phyloP scores from a whole-genome alignment of 1,140 invertebrate species.

The Eumeta japonica region DNA sequence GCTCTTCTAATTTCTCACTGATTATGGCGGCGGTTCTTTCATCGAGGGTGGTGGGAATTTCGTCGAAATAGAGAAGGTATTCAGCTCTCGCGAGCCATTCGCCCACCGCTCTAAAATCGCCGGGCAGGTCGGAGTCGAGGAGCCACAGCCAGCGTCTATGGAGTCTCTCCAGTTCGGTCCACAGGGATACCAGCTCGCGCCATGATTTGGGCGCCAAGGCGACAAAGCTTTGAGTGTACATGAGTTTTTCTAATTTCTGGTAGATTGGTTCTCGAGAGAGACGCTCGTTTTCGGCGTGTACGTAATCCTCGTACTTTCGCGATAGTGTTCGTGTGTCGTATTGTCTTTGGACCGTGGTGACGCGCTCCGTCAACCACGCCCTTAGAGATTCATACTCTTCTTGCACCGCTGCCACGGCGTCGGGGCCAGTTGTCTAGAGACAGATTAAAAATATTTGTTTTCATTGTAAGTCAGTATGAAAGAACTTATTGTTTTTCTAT shows the following conservation, averaged over 20 bases:
- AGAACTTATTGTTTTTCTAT: background rate
- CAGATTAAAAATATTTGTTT: no score
- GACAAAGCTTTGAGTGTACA: slow-evolving; percentile 75
- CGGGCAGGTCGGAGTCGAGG: slow-evolving; percentile 79
- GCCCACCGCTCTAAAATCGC: slow-evolving; percentile 80
- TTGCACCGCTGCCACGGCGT: slow-evolving; percentile 74
- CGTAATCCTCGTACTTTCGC: slow-evolving; percentile 69
- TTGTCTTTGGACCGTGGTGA: slow-evolving; percentile 67
- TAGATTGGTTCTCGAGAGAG: slow-evolving; percentile 68
- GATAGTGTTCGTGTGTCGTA: slow-evolving; percentile 67
- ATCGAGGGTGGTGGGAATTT: slow-evolving; percentile 78
- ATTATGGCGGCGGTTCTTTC: slow-evolving; percentile 85
- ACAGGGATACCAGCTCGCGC: slow-evolving; percentile 72
- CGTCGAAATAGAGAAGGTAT: slow-evolving; percentile 75
- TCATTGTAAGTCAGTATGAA: no score
- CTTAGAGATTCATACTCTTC: slow-evolving; percentile 77
- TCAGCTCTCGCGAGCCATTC: slow-evolving; percentile 88
- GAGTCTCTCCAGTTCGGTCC: slow-evolving; percentile 74
- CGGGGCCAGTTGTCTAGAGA: slow-evolving; percentile 60
- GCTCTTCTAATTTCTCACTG: slow-evolving; percentile 84
- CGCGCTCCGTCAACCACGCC: slow-evolving; percentile 78
- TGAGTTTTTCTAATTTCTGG: slow-evolving; percentile 70
- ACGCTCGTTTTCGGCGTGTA: slow-evolving; percentile 68
- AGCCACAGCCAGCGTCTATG: slow-evolving; percentile 83
- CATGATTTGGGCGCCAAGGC: slow-evolving; percentile 79